phyloP scores from a whole-genome alignment of 1,140 invertebrate species.

The Habropoda laboriosa region DNA sequence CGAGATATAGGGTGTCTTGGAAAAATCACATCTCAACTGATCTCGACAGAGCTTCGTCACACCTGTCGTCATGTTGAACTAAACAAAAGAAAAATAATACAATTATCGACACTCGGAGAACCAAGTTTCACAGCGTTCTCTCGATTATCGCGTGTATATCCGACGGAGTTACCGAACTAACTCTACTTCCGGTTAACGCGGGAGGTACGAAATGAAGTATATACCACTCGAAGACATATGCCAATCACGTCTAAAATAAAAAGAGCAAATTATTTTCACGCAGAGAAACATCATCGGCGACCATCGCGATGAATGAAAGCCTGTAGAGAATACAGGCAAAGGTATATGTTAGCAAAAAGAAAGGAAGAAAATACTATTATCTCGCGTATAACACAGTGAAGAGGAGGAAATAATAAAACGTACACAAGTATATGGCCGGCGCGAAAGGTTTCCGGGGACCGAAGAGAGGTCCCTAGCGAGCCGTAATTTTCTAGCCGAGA shows the following conservation, averaged over 20 bases:
- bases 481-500: constrained; percentile 16
- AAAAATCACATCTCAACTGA: not conserved
- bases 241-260: not conserved
- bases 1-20: not conserved
- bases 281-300: no score
- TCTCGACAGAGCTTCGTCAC: not conserved
- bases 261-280: no score
- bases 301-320: not conserved
- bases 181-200: not conserved
- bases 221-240: not conserved
- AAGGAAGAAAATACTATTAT: constrained; percentile 21
- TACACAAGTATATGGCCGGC: not conserved
- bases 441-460: not conserved
- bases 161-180: not conserved
- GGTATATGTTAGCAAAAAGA: constrained; percentile 25
- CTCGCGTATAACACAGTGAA: not conserved
- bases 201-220: not conserved
- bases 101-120: not conserved
- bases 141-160: not conserved
- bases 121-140: not conserved
- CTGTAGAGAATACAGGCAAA: no score
- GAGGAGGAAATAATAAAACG: not conserved
- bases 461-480: not conserved
- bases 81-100: no score
- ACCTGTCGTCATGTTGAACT: not conserved